phyloP scores from a whole-genome alignment of 1,140 invertebrate species.

The Paralvinella palmiformis region DNA sequence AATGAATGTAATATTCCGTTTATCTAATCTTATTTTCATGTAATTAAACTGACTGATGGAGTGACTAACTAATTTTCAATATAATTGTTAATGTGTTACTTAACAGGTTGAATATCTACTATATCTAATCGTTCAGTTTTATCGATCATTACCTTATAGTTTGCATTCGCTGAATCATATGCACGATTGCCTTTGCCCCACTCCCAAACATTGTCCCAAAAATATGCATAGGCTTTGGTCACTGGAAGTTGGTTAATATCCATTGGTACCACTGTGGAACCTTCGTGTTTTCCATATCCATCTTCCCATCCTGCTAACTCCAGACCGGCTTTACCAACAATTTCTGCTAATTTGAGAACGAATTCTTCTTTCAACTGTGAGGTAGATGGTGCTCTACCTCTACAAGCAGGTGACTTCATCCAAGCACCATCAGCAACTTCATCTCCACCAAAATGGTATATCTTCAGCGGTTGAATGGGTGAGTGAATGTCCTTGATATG shows the following conservation, averaged over 20 bases:
- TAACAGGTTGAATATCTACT: no score
- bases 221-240: conserved; percentile 31
- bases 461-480: conserved; percentile 29
- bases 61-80: neutral
- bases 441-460: conserved; percentile 42
- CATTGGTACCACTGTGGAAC: conserved; percentile 24
- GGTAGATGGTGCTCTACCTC: neutral
- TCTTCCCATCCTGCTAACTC: conserved; percentile 42
- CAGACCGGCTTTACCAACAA: conserved; percentile 20
- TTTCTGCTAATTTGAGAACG: conserved; percentile 22
- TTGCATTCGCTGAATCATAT: conserved; percentile 35
- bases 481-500: conserved; percentile 15
- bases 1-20: neutral
- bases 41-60: neutral
- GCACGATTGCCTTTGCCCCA: conserved; percentile 30
- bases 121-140: neutral
- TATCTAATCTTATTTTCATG: neutral
- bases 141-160: conserved; percentile 33
- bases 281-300: conserved; percentile 26
- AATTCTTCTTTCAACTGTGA: conserved; percentile 25
- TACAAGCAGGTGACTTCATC: conserved; percentile 31
- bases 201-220: conserved; percentile 43
- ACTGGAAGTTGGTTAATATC: conserved; percentile 7
- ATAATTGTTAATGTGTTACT: no score
- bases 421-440: conserved; percentile 35